A percentile compares a stretch with the other conserved stretches of the same genome.
Evolutionary conservation across 2,113 vertebrate species (phyloP).

Genomic region (Synodontis membranacea): DNA sequence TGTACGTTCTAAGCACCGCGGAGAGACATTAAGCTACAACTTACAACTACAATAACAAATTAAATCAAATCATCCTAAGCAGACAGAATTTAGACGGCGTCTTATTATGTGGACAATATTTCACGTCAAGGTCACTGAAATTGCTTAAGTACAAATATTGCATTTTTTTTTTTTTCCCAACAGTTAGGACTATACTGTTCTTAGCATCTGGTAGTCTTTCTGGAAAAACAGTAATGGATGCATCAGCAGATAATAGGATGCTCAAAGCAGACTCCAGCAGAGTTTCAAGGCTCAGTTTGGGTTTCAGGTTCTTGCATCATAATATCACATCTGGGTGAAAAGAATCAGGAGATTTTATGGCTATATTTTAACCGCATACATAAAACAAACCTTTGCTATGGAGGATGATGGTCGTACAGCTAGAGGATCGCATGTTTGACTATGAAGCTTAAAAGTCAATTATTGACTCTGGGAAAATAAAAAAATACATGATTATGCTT

Average conservation of each 20-base stretch:
- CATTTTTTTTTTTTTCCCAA: too few relatives aligned
- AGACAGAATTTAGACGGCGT: neutral
- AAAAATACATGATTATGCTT: neutral
- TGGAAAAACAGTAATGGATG: neutral
- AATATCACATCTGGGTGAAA: neutral
- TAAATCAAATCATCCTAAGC: neutral
- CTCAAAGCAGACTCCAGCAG: too few relatives aligned
- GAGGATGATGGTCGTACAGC: neutral
- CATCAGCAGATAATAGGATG: neutral
- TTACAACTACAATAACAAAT: neutral
- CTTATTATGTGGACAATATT: neutral
- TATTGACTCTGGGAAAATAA: too few relatives aligned
- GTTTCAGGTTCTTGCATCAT: constrained; percentile 39
- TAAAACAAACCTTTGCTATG: neutral
- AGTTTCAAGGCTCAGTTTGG: neutral
- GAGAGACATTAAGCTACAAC: neutral
- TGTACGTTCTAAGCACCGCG: neutral
- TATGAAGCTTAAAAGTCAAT: neutral
- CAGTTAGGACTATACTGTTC: neutral
- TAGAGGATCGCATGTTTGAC: neutral
- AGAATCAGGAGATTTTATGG: neutral
- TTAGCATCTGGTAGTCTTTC: neutral
- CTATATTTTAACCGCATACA: neutral
- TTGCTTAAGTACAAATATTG: neutral
- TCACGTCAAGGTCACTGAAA: neutral